Base-by-base conservation (phyloP, 1,140 invertebrate species). In the Bicyclus anynana region DNA sequence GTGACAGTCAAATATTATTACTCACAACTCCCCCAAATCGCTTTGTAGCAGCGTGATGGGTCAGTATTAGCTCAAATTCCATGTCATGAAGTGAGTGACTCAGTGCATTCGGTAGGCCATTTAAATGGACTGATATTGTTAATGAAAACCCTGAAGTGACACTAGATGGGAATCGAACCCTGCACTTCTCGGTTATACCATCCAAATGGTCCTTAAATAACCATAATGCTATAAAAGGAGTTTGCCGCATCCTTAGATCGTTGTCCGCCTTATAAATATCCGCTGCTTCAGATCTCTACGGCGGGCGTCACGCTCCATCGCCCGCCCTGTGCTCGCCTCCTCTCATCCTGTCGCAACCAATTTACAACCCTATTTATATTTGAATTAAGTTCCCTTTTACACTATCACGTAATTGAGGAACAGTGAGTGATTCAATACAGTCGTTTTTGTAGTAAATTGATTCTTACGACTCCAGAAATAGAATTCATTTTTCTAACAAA, bases 251-350 rank as follows among this genome's bases (percentile, higher is more conserved):
- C 20, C 20, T 44, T n/a, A 44, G 46, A 54, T 49, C 50, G 51
- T 56, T 51, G 60, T 63, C 60, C 61, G 61, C 67, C 63, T 72
- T 80, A 77, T 79, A 74, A 77, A 79, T 79, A 77, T 65, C 52
- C 56, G 29, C 58, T 18, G 26, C 48, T 40, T 77, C 54, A 63
- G 77, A 81, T 81, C 78, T 81, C 74, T 20, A 67, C 76, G 80
- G 80, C 78, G 80, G 80, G 73, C 80, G 80, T 72, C 67, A 64
- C 74, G 78, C 70, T 51, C 71, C 74, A 62, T 67, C 69, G 77
- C 72, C 63, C 40, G 48, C 72, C 65, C 67, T 81, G 51, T 40
- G 26, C 58, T 71, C 48, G 56, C 67, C 77, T 47, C 77, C 77
- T 76, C 73, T 50, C 54, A 54, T 52, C 26, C 53, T 42, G 14